Base-by-base conservation (phyloP, 1,140 invertebrate genomes). In the Formica exsecta region DNA sequence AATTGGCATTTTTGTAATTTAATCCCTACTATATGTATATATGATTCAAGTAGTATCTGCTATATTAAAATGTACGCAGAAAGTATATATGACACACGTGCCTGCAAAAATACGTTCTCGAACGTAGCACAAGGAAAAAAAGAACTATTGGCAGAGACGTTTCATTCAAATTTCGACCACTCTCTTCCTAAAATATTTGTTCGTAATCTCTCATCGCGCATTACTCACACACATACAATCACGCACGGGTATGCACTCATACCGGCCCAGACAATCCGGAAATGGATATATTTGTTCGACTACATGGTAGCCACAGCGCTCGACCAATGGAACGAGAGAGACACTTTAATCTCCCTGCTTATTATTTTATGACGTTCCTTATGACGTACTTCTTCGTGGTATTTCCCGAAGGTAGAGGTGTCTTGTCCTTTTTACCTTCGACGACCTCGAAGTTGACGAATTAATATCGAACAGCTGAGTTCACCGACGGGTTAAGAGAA, bases 241-340 rank as follows among this genome's bases (percentile, higher is more conserved):
- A 29, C 59, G 9, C 44, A 51, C 57, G 32, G 54, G 68, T 19
- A 54, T 68, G 9, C 66, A 73, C 29, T 54, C 68, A 80, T 5
- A 57, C 41, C 29, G 29, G 61, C n/a, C 22, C 76, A 81, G 57
- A 25, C 79, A 66, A 83, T 48, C 61, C 79, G 85, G 85, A 85
- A 87, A 91, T 86, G 77, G 89, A 89, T 87, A 84, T 62, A 74
- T 88, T 85, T 90, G 57, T 85, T 91, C 87, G 89, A 91, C 91
- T 92, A 92, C 90, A 91, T 85, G 86, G 90, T 92, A 92, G 91
- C 86, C 90, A 91, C 86, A 85, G 70, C 80, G 84, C 87, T 92
- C 89, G 90, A 91, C 90, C 91, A 86, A 91, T 90, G 87, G 89
- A 87, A 90, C 89, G 89, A 92, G 89, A 91, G 89, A 92, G 77